Percentiles rank a stretch among this genome's conserved stretches.
Evolutionary conservation across 2,888 invertebrate species (phyloP).

Genomic region (Trichopoda pennipes): DNA sequence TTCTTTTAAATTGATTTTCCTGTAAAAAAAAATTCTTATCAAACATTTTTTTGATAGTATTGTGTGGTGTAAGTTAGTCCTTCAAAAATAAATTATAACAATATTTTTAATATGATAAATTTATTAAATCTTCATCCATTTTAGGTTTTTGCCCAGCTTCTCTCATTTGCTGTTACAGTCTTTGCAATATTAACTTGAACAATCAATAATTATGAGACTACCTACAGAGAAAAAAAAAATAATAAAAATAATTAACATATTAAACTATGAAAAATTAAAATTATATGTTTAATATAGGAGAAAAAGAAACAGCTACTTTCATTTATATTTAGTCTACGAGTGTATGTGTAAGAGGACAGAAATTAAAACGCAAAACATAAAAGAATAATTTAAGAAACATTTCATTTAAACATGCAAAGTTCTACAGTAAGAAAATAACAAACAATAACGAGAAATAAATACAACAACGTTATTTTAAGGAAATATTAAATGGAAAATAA

Average conservation of each 20-base stretch:
- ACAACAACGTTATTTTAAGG: slow-evolving; percentile 25
- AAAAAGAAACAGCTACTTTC: slow-evolving; percentile 52
- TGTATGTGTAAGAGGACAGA: background rate
- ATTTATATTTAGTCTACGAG: slow-evolving; percentile 8
- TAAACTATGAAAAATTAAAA: slow-evolving; percentile 46
- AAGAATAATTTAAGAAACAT: slow-evolving; percentile 26
- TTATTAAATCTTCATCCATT: no score
- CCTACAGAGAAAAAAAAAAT: background rate
- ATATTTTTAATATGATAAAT: no score
- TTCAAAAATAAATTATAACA: no score
- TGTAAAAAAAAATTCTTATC: no score
- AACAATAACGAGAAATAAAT: slow-evolving; percentile 18
- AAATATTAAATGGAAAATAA: slow-evolving; percentile 16
- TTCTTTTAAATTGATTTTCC: no score
- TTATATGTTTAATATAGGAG: slow-evolving; percentile 22
- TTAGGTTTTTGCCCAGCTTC: no score
- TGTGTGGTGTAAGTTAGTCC: no score
- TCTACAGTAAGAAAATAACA: slow-evolving; percentile 35
- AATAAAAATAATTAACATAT: slow-evolving; percentile 27
- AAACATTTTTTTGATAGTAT: no score
- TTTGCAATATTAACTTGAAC: slow-evolving; percentile 44
- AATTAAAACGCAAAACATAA: slow-evolving; percentile 12
- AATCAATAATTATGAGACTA: slow-evolving; percentile 62
- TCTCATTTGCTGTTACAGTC: no score
- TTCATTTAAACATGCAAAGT: slow-evolving; percentile 58